Evolutionary conservation across 2,888 invertebrate species (phyloP), one percentile per base, ranked within the genome.

Genomic region (Mellilla xanthometata): DNA sequence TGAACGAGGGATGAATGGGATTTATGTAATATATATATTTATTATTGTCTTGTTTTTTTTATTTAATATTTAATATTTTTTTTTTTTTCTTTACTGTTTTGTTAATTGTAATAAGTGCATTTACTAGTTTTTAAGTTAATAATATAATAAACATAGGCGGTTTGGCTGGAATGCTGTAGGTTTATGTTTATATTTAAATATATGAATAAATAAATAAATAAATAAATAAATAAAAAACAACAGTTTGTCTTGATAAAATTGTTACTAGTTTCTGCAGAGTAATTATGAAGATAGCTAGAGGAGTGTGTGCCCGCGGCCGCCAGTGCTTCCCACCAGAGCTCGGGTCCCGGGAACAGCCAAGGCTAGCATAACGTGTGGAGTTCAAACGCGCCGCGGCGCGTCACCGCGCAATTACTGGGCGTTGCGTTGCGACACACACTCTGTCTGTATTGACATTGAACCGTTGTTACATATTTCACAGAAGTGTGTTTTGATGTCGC

Each of bases 381-480:
- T 66, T 81, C 83, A 86, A 87, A 86, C n/a, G n/a, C n/a, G 77
- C 85, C 85, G 84, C 78, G 24, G 49, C 68, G 62, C 68, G 72
- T 69, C 76, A 73, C 68, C 72, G 59, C 72, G 68, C 84, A 87
- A 87, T 86, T 84, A 84, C 76, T 73, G 77, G 78, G 74, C 72
- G 75, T 74, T 72, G 76, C 78, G 81, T 24, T 24, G 24, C 24
- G 24, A n/a, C n/a, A n/a, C 24, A 29, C n/a, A n/a, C n/a, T n/a
- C 40, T 58, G 54, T 49, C 54, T 24, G 72, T 82, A 82, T 85
- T 87, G 87, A 88, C 87, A 87, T 85, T 88, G 85, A 87, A 81
- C 83, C 72, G 74, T 75, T 70, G 78, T 76, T 78, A 81, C 83
- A 79, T 76, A 81, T 80, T 87, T 86, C 86, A 84, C 72, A 73